These are phyloP conservation scores for Drosophila nigritarsus DNA, from an alignment of 2,888 invertebrate species.

Conservation along the genomic window DNA sequence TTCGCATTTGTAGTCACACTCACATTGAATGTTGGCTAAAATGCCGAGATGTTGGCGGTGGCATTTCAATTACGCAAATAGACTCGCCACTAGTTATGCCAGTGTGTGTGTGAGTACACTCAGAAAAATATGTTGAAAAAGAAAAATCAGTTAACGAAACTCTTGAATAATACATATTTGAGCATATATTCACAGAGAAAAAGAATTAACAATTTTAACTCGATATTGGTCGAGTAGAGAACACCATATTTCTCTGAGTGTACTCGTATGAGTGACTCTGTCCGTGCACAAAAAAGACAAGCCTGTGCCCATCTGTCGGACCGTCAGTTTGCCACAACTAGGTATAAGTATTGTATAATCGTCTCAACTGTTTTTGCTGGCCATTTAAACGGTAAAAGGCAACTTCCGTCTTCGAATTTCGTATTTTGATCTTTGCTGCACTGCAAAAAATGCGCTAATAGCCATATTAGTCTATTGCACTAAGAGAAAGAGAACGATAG, in stretches of 20 bases:
- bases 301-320: slow-evolving; percentile 27
- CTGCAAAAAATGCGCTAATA: slow-evolving; percentile 56
- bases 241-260: background rate
- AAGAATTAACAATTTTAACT: background rate
- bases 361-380: slow-evolving; percentile 28
- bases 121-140: background rate
- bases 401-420: slow-evolving; percentile 73
- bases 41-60: slow-evolving; percentile 63
- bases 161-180: background rate
- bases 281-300: slow-evolving; percentile 8
- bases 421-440: slow-evolving; percentile 46
- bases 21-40: slow-evolving; percentile 38
- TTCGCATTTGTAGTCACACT: slow-evolving; percentile 28
- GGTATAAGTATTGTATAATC: slow-evolving; percentile 29
- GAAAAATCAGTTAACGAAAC: background rate
- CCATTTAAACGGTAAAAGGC: slow-evolving; percentile 61
- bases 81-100: slow-evolving; percentile 27
- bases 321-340: slow-evolving; percentile 20
- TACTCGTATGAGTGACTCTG: slow-evolving; percentile 21
- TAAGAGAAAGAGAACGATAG: background rate
- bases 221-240: background rate
- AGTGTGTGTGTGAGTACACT: slow-evolving; percentile 12
- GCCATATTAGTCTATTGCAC: slow-evolving; percentile 57
- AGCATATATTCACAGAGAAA: background rate
- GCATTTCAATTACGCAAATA: slow-evolving; percentile 75